These are phyloP conservation scores for Pogonus chalceus DNA, from an alignment of 1,140 invertebrate genomes.

Conservation along the genomic window DNA sequence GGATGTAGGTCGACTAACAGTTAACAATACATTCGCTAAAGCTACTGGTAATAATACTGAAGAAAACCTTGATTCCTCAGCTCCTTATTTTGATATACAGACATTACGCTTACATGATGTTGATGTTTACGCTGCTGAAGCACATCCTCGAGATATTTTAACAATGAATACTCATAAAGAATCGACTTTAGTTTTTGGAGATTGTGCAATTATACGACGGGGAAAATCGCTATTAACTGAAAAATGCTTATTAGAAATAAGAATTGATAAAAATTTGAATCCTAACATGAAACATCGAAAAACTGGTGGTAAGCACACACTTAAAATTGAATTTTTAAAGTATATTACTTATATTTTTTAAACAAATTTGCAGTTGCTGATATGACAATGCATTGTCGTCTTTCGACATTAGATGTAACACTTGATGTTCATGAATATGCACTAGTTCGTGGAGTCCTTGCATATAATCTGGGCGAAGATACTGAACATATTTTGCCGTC, in stretches of 20 bases:
- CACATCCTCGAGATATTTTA: slow-evolving; percentile 27
- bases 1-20: slow-evolving; percentile 69
- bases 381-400: slow-evolving; percentile 69
- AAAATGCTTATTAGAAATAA: slow-evolving; percentile 67
- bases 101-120: slow-evolving; percentile 68
- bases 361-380: slow-evolving; percentile 58
- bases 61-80: neutral
- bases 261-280: slow-evolving; percentile 78
- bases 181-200: slow-evolving; percentile 35
- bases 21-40: slow-evolving; percentile 59
- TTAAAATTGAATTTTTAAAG: slow-evolving; percentile 9
- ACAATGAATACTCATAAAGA: slow-evolving; percentile 18
- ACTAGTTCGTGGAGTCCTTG: slow-evolving; percentile 76
- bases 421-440: slow-evolving; percentile 80
- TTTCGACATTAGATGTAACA: slow-evolving; percentile 77
- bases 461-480: slow-evolving; percentile 87
- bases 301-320: too few species aligned
- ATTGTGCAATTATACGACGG: slow-evolving; percentile 42
- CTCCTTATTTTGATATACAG: slow-evolving; percentile 71
- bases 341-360: too few species aligned
- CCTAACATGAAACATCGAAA: slow-evolving; percentile 47
- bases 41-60: neutral
- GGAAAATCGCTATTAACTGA: slow-evolving; percentile 61
- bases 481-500: slow-evolving; percentile 54
- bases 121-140: slow-evolving; percentile 67